These are phyloP conservation scores for Aleiodes sp. DNA, from an alignment of 1,140 invertebrate genomes.

Conservation along the genomic window DNA sequence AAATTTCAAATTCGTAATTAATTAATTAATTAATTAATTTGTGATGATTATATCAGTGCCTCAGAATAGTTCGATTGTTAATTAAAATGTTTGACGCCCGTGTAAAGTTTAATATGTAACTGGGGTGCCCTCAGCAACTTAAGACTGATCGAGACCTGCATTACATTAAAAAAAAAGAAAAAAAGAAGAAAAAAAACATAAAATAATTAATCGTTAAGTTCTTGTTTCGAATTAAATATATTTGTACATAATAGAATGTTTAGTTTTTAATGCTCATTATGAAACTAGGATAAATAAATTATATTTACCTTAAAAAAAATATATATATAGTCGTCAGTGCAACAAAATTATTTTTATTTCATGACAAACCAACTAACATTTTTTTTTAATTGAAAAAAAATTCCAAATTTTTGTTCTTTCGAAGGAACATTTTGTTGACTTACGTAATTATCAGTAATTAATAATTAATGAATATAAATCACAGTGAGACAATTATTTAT, in stretches of 20 bases:
- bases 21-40: no score
- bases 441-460: no score
- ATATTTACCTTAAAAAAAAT: conserved; percentile 54
- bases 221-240: conserved; percentile 57
- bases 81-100: conserved; percentile 46
- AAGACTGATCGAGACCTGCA: conserved; percentile 66
- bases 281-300: conserved; percentile 62
- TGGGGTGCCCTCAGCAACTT: conserved; percentile 55
- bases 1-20: no score
- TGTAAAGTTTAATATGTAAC: background rate
- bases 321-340: background rate
- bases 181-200: background rate
- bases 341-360: background rate
- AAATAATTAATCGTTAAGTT: conserved; percentile 48
- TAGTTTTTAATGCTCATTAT: conserved; percentile 56
- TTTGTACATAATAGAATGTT: conserved; percentile 59
- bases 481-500: no score
- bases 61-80: conserved; percentile 14
- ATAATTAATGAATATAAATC: no score
- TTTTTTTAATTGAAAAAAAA: no score
- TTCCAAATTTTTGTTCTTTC: no score
- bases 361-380: background rate
- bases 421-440: no score
- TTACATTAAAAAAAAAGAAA: conserved; percentile 55
- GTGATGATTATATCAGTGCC: no score